Base-by-base conservation (phyloP, 2,888 invertebrate genomes). In the Lottia scabra region DNA sequence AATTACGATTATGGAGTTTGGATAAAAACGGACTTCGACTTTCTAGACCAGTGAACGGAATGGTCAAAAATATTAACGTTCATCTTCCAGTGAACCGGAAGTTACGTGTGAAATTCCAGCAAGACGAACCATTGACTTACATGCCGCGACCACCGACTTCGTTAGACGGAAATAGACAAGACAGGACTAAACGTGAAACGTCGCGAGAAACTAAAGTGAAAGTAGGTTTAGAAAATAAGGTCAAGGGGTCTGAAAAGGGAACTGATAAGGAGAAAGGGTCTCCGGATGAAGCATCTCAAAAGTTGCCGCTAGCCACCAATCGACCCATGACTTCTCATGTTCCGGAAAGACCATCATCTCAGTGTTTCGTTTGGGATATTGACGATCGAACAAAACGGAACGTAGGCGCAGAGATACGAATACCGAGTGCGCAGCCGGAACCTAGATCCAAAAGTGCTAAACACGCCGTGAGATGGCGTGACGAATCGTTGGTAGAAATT, bases 1-100 rank as follows among this genome's bases (percentile, higher is more conserved):
- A 76, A 71, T 73, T 85, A 4, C 76, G 81, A n/a, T 63, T 79
- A n/a, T 74, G 23, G 19, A 56, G 23, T 56, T 56, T 56, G 13
- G 56, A 56, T 23, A 56, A 56, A 23, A 56, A 56, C 23, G 56
- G 56, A 19, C 13, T 56, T 0, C 12, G 56, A 19, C 10, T 38
- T 6, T 38, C 38, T 1, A 38, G 10, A 38, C 56, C 56, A 12
- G 10, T 56, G 15, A 56, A 56, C 23, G 56, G 56, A 19, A 56
- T 56, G 56, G 56, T 56, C 23, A 56, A 56, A 56, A 56, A n/a
- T 19, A 56, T 56, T 23, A 26, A 65, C 19, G 43, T 43, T 8
- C 19, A 65, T 38, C 12, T 63, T 23, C 23, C 71, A 46, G 8
- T 19, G 45, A 27, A 27, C 66, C 46, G 26, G 67, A 19, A 46